Percentiles rank a stretch among this genome's conserved stretches.
These are phyloP conservation scores for Chaetura pelagica DNA, from an alignment of 2,113 vertebrate species.

Conservation along the genomic window DNA sequence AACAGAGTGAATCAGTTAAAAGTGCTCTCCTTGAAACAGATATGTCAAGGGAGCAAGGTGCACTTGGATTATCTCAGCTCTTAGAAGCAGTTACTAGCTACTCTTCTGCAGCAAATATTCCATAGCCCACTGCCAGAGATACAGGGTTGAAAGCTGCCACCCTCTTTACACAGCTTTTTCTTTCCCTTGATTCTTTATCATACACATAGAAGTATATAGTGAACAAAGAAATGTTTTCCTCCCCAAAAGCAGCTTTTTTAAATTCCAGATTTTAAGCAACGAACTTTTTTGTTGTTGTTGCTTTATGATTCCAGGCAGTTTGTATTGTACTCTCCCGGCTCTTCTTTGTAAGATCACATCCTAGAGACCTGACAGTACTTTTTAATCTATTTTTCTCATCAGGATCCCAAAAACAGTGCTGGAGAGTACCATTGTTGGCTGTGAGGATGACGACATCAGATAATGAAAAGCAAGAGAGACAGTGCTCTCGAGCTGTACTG, in stretches of 20 bases:
- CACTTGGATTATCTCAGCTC: background rate
- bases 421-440: background rate
- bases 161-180: background rate
- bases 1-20: background rate
- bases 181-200: background rate
- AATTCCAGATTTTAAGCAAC: background rate
- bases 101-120: background rate
- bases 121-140: background rate
- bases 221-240: background rate
- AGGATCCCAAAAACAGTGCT: background rate
- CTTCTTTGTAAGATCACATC: background rate
- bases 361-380: background rate
- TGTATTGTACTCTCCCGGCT: background rate
- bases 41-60: background rate
- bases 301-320: background rate
- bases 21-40: background rate
- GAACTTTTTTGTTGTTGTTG: rapidly evolving
- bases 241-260: background rate
- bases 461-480: background rate
- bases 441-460: background rate
- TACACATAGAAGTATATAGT: background rate
- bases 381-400: background rate
- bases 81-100: background rate
- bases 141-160: background rate
- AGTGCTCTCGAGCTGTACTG: no score